Conservation (phyloP, 2,113 vertebrate genomes). For the Willisornis vidua region DNA sequence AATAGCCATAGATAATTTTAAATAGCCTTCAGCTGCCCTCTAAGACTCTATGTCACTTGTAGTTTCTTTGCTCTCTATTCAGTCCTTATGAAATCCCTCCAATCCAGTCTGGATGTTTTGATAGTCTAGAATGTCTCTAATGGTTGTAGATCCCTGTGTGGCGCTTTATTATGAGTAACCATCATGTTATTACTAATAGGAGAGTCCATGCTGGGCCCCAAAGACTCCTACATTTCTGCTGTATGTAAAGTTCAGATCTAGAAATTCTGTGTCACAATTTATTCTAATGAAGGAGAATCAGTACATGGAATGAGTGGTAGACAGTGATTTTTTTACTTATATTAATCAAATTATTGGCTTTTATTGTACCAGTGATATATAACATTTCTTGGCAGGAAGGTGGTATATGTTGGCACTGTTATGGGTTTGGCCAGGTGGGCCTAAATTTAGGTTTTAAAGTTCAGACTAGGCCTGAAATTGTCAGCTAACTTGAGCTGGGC, state of each 20-base stretch:
- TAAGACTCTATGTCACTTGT: not conserved
- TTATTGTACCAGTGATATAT: not conserved
- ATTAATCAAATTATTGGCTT: not conserved
- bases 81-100: not conserved
- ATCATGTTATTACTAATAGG: not conserved
- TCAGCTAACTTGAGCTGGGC: too few species aligned
- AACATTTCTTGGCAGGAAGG: not conserved
- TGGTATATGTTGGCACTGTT: not conserved
- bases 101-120: not conserved
- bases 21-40: not conserved
- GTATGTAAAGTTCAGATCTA: not conserved
- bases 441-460: too few species aligned
- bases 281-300: not conserved
- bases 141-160: not conserved
- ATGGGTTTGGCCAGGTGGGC: too few species aligned
- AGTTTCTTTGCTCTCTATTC: not conserved
- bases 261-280: not conserved
- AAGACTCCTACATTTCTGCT: not conserved
- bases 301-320: not conserved
- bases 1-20: not conserved
- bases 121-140: not conserved
- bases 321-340: not conserved
- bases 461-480: too few species aligned
- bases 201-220: not conserved
- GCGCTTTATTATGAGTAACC: not conserved